Evolutionary conservation across 2,888 invertebrate species (phyloP), one percentile per base, ranked within the genome.

Genomic region (Alloscopus bannaensis): DNA sequence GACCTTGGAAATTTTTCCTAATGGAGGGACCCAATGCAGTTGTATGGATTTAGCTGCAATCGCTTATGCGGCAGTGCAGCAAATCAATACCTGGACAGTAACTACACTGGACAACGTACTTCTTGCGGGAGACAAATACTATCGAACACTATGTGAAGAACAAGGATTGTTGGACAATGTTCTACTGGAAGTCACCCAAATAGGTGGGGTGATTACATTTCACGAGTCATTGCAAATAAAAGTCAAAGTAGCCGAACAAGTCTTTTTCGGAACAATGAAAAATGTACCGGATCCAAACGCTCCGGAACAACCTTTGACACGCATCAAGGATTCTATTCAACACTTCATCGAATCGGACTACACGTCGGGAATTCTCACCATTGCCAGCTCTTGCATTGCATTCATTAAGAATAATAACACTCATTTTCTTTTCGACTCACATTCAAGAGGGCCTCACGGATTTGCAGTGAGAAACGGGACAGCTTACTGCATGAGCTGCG

Each of bases 11-110:
- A 45, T 60, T 16, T 52, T 60, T 50, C 20, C 1, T 29, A 20
- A 29, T 18, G 50, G 77, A 2, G 81, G 81, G 28, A 55, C 1
- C 4, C 81, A 81, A 52, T 81, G 81, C 36, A 57, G 66, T 16
- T 64, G 52, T 1, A 77, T 76, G 65, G 20, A n/a, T 18, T 66
- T 36, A 11, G 1, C 26, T 26, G 64, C 64, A 20, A 16, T 69
- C 20, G 81, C 77, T 0, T 24, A 60, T 52, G 6, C 55, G 11
- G 4, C 55, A 11, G 3, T 3, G 3, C 70, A 64, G 13, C 28
- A 77, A 36, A 1, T 18, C 0, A 57, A 69, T n/a, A 69, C 50
- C 20, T 40, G 24, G 24, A 22, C 52, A 40, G 42, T 40, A 20
- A 64, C 18, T 11, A 20, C 20, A 22, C 4, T 22, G 20, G 22